A percentile compares a stretch with the other conserved stretches of the same genome.
Evolutionary conservation across 2,888 invertebrate genomes (phyloP).

Genomic region (Mythimna pallens): DNA sequence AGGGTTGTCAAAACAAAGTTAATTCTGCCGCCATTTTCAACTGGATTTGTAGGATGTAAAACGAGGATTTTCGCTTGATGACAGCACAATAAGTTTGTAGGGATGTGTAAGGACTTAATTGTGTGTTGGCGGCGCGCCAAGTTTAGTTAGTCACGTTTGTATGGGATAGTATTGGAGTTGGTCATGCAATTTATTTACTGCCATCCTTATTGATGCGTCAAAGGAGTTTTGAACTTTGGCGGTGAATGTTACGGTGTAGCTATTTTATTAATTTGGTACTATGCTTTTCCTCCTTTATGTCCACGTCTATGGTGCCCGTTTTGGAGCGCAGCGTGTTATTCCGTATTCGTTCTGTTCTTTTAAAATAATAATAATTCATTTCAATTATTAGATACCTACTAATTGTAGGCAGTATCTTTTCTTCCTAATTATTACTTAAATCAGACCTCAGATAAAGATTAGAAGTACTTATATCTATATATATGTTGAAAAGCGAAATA

Average conservation of each 20-base stretch:
- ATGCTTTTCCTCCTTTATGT: no score
- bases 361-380: no score
- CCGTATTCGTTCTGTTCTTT: no score
- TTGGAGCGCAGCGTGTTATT: no score
- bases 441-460: no score
- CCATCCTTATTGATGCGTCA: constrained; percentile 35
- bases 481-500: no score
- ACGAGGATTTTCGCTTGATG: constrained; percentile 35
- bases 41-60: constrained; percentile 25
- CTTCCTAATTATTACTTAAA: no score
- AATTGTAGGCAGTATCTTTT: no score
- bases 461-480: no score
- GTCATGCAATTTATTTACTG: constrained; percentile 52
- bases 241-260: background rate
- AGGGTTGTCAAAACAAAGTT: constrained; percentile 50
- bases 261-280: background rate
- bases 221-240: constrained; percentile 19
- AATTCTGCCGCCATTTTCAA: constrained; percentile 15
- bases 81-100: constrained; percentile 50
- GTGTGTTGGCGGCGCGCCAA: constrained; percentile 53
- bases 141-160: constrained; percentile 53
- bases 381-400: no score
- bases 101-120: constrained; percentile 49
- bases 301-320: no score
- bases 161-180: constrained; percentile 48